A percentile compares a stretch with the other conserved stretches of the same genome.
These are phyloP conservation scores for Cacajao melanocephalus DNA, from an alignment of 2,797 vertebrate genomes.

Conservation along the genomic window DNA sequence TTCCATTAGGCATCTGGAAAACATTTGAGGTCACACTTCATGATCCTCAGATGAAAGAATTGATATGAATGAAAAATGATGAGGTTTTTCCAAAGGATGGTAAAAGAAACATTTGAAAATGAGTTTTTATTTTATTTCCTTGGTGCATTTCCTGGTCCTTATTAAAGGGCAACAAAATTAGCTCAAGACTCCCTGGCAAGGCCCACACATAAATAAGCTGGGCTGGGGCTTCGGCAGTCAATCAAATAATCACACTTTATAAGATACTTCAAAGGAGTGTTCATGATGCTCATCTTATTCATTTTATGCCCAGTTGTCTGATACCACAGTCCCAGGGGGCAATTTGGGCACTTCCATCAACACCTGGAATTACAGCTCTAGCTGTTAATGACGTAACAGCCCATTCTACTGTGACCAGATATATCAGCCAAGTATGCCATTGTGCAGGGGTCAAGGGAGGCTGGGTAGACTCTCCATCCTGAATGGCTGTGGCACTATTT, in stretches of 20 bases:
- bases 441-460: background rate
- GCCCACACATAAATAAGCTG: background rate
- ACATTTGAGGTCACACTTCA: constrained; percentile 42
- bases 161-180: background rate
- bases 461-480: background rate
- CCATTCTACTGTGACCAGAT: background rate
- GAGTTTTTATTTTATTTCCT: constrained; percentile 19
- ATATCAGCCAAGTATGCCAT: background rate
- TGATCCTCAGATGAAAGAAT: constrained; percentile 51
- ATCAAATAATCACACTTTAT: background rate
- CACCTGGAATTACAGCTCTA: background rate
- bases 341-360: background rate
- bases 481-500: background rate
- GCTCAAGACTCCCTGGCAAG: background rate
- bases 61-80: constrained; percentile 38
- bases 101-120: constrained; percentile 47
- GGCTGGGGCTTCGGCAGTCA: background rate
- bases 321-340: background rate
- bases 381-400: background rate
- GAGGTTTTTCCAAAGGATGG: background rate
- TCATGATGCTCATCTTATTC: background rate
- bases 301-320: background rate
- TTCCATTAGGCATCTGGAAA: constrained; percentile 63
- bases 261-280: background rate
- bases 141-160: background rate